A percentile compares a stretch with the other conserved stretches of the same genome.
Conservation (phyloP, 2,113 vertebrate genomes). For the Turnix velox region DNA sequence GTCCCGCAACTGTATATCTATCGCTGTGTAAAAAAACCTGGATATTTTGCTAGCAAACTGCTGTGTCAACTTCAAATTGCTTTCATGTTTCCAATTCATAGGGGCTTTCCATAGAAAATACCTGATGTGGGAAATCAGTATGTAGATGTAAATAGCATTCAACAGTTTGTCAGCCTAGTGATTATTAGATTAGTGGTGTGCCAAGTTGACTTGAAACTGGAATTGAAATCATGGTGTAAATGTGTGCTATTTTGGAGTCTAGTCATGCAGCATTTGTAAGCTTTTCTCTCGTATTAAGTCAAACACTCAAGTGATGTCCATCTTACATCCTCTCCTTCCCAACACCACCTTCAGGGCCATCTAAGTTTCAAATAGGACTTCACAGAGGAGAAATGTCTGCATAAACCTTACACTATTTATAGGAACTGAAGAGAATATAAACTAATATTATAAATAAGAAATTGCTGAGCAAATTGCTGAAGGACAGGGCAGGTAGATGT, state of each 20-base stretch:
- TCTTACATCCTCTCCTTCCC: too few species aligned
- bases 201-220: not conserved
- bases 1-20: not conserved
- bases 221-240: not conserved
- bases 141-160: not conserved
- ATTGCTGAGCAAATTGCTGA: accelerated
- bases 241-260: not conserved
- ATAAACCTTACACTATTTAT: not conserved
- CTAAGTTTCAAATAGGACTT: not conserved
- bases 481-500: not conserved
- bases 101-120: not conserved
- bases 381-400: not conserved
- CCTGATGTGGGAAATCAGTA: not conserved
- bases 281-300: not conserved
- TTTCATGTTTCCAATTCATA: not conserved
- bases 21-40: not conserved
- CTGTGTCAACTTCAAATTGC: not conserved
- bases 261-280: not conserved
- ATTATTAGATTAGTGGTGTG: not conserved
- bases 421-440: not conserved
- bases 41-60: not conserved
- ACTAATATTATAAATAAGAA: not conserved
- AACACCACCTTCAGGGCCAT: not conserved
- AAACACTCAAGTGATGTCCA: not conserved
- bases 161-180: not conserved